phyloP scores from a whole-genome alignment of 1,140 invertebrate genomes.

The Tenebrio molitor region DNA sequence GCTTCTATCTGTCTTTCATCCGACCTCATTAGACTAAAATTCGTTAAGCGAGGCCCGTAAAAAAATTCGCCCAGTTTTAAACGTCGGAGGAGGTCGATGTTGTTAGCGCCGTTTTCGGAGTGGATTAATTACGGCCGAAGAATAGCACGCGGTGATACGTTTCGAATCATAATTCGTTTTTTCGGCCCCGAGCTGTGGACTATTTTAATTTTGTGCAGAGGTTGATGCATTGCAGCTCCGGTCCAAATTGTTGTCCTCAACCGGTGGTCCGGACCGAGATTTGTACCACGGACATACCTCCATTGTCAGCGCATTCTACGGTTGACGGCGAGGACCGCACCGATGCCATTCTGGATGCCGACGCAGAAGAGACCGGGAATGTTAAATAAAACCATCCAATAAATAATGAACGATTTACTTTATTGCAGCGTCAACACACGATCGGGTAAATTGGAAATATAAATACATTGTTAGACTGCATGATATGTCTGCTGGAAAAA shows the following conservation, averaged over 20 bases:
- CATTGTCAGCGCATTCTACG: conserved; percentile 57
- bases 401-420: conserved; percentile 66
- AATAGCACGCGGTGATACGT: background rate
- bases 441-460: conserved; percentile 52
- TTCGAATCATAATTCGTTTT: background rate
- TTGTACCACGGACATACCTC: conserved; percentile 54
- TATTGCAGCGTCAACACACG: conserved; percentile 66
- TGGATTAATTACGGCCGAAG: background rate
- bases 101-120: background rate
- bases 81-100: too few relatives aligned
- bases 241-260: conserved; percentile 54
- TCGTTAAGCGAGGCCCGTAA: background rate
- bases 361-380: conserved; percentile 26
- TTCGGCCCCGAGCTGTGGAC: conserved; percentile 3
- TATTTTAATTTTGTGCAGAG: conserved; percentile 9
- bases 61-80: background rate
- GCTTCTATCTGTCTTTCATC: conserved; percentile 29
- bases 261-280: conserved; percentile 57
- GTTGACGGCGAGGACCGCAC: conserved; percentile 57
- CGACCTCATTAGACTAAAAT: conserved; percentile 25
- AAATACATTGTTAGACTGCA: conserved; percentile 51
- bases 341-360: background rate
- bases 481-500: conserved; percentile 57
- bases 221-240: conserved; percentile 52
- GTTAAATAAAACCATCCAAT: conserved; percentile 57